Percentiles rank a stretch among this genome's conserved stretches.
Conservation (phyloP, 1,140 invertebrate genomes). For the Pygmarrhopalites habei region DNA sequence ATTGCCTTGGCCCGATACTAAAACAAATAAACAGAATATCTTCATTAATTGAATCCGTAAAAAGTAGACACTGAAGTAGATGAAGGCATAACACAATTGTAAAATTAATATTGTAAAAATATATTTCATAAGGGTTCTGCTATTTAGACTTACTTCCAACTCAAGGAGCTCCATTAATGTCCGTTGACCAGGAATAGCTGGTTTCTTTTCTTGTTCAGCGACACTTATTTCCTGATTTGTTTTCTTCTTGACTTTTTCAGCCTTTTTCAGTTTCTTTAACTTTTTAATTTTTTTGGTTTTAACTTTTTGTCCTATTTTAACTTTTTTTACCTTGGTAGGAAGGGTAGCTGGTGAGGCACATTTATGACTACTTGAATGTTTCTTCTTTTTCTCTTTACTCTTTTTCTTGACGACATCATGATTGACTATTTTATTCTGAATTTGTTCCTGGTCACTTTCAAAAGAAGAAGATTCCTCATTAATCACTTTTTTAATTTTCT, state of each 20-base stretch:
- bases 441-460: not conserved
- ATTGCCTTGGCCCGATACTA: constrained; percentile 26
- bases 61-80: too few species aligned
- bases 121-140: too few species aligned
- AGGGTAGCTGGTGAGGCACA: not conserved
- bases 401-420: not conserved
- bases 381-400: not conserved
- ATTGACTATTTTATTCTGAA: not conserved
- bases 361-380: too few species aligned
- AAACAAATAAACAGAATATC: too few species aligned
- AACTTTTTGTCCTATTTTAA: not conserved
- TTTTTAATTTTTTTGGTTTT: constrained; percentile 2
- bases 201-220: not conserved
- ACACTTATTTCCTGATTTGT: not conserved
- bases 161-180: constrained; percentile 31
- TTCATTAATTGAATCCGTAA: too few species aligned
- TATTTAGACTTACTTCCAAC: too few species aligned
- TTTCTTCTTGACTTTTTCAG: not conserved
- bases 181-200: constrained; percentile 3
- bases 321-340: not conserved
- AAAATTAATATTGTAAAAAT: too few species aligned
- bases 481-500: not conserved
- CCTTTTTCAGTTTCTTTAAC: not conserved
- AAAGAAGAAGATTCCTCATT: too few species aligned
- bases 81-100: too few species aligned